Evolutionary conservation across 1,140 invertebrate species (phyloP).

Genomic region (Augochlora pura): DNA sequence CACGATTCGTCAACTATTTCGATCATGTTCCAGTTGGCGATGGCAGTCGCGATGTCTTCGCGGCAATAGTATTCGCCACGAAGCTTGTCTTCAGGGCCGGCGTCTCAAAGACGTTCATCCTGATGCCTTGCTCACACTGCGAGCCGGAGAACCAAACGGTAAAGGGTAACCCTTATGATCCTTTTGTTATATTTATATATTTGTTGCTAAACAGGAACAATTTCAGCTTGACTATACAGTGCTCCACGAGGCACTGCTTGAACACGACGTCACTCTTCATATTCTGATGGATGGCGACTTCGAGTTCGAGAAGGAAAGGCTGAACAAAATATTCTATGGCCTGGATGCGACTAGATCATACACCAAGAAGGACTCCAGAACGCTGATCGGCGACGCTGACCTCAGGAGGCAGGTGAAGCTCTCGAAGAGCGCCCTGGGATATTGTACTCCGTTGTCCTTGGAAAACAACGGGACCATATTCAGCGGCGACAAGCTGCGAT

Average conservation of each 20-base stretch:
- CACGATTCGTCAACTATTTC: constrained; percentile 83
- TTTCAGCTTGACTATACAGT: constrained; percentile 88
- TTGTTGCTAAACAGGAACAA: background rate
- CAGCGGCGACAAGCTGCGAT: constrained; percentile 82
- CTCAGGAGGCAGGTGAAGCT: constrained; percentile 86
- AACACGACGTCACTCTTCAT: constrained; percentile 90
- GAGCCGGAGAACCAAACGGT: constrained; percentile 85
- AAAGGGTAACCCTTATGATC: constrained; percentile 42
- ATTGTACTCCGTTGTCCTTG: constrained; percentile 90
- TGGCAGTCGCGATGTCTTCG: constrained; percentile 86
- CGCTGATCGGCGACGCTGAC: constrained; percentile 84
- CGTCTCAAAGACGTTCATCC: constrained; percentile 90
- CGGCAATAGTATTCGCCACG: constrained; percentile 87
- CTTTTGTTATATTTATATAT: no score
- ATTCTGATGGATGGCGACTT: constrained; percentile 91
- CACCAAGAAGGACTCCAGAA: constrained; percentile 87
- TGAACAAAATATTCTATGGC: constrained; percentile 89
- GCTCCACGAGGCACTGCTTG: constrained; percentile 87
- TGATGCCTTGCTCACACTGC: constrained; percentile 90
- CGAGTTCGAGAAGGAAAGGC: constrained; percentile 84
- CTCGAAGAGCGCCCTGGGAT: constrained; percentile 87
- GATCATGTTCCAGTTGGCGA: constrained; percentile 83
- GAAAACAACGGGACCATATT: constrained; percentile 91
- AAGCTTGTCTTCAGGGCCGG: constrained; percentile 90
- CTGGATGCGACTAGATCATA: constrained; percentile 87